Conservation (phyloP, 2,113 vertebrate genomes). For the Syngnathoides biaculeatus region DNA sequence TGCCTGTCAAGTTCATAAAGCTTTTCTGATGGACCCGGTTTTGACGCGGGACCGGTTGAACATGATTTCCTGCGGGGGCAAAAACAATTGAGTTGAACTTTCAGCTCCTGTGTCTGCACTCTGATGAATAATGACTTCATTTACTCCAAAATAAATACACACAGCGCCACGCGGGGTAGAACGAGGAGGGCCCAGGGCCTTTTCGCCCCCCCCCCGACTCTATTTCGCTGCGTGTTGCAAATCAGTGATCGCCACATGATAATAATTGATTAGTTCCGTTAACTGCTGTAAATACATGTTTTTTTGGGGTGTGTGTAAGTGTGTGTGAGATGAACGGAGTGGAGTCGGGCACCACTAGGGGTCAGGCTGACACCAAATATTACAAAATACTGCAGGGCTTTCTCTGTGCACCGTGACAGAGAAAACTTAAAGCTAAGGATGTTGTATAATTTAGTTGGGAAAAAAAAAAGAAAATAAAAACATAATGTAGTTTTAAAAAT, state of each 20-base stretch:
- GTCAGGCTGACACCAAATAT: slow-evolving; percentile 69
- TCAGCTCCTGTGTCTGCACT: slow-evolving; percentile 32
- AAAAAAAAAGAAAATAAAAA: neutral
- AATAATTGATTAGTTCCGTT: slow-evolving; percentile 59
- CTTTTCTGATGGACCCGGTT: neutral
- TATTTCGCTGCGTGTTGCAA: slow-evolving; percentile 21
- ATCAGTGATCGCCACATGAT: slow-evolving; percentile 50
- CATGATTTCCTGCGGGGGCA: neutral
- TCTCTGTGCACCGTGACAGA: neutral
- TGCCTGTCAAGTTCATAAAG: too few species aligned
- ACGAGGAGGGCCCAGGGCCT: slow-evolving; percentile 34
- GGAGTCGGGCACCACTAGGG: slow-evolving; percentile 59
- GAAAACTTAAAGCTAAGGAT: slow-evolving; percentile 1
- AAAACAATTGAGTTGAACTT: slow-evolving; percentile 34
- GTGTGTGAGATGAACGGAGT: neutral
- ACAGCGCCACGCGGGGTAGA: slow-evolving; percentile 30
- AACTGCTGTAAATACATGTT: slow-evolving; percentile 46
- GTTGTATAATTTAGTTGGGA: neutral
- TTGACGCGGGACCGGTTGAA: neutral
- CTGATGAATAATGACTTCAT: slow-evolving; percentile 47
- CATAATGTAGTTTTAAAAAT: neutral
- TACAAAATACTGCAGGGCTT: neutral
- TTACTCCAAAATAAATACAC: slow-evolving; percentile 44
- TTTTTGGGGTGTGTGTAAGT: slow-evolving; percentile 13
- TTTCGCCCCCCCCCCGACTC: slow-evolving; percentile 26